Evolutionary conservation across 2,888 invertebrate genomes (phyloP).

Genomic region (Eumerus sabulonum): DNA sequence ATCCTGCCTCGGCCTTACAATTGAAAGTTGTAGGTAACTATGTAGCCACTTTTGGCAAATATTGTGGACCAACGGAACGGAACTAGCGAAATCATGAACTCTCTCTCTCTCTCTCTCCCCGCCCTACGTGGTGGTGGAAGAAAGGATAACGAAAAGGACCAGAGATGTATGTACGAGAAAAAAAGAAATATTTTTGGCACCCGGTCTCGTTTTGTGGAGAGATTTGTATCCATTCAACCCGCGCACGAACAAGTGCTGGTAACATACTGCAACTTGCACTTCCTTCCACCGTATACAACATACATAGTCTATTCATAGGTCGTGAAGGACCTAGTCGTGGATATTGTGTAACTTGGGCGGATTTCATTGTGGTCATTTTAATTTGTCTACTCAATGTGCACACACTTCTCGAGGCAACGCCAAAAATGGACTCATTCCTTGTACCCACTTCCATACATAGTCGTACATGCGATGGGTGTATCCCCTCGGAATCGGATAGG

Average conservation of each 20-base stretch:
- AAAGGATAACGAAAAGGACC: slow-evolving; percentile 5
- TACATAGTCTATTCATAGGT: not conserved
- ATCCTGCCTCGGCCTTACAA: slow-evolving; percentile 23
- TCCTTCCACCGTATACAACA: slow-evolving; percentile 24
- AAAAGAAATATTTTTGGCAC: slow-evolving; percentile 59
- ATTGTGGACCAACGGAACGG: slow-evolving; percentile 53
- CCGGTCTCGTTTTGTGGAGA: slow-evolving; percentile 53
- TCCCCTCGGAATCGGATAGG: slow-evolving; percentile 3
- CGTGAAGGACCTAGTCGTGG: slow-evolving; percentile 5
- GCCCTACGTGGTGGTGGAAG: no score
- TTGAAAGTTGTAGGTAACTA: slow-evolving; percentile 57
- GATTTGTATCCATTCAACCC: slow-evolving; percentile 49
- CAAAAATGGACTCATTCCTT: slow-evolving; percentile 36
- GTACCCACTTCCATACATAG: no score
- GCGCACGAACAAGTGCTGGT: slow-evolving; percentile 37
- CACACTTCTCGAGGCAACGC: slow-evolving; percentile 57
- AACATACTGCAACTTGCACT: slow-evolving; percentile 68
- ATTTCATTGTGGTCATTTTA: slow-evolving; percentile 67
- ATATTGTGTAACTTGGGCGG: slow-evolving; percentile 62
- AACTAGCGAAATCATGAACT: slow-evolving; percentile 67
- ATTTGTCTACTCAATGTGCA: slow-evolving; percentile 68
- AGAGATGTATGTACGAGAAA: no score
- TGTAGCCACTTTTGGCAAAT: slow-evolving; percentile 65
- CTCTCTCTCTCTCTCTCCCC: slow-evolving; percentile 26
- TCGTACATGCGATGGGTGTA: slow-evolving; percentile 1